Evolutionary conservation across 1,140 invertebrate species (phyloP).

Genomic region (Saccostrea glomerata): DNA sequence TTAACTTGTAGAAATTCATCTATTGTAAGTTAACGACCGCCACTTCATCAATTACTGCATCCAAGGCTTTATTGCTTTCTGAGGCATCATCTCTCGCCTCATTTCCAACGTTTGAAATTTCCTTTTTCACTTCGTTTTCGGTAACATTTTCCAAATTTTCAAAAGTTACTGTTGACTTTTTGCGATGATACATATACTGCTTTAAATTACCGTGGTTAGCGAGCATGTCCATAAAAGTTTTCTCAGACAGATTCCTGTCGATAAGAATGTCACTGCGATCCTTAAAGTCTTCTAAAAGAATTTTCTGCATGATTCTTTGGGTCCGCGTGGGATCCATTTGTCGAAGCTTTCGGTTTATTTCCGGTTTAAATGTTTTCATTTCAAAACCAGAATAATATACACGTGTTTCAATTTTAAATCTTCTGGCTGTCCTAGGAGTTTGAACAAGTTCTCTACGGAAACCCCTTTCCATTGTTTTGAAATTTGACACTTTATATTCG

Average conservation of each 20-base stretch:
- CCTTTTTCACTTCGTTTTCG: not conserved
- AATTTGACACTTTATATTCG: slow-evolving; percentile 46
- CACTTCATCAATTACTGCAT: not conserved
- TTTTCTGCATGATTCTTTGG: slow-evolving; percentile 40
- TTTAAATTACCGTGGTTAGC: slow-evolving; percentile 38
- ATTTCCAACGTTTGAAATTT: not conserved
- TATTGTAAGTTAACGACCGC: not conserved
- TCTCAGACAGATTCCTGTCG: slow-evolving; percentile 38
- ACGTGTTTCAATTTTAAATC: slow-evolving; percentile 51
- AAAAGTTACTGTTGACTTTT: slow-evolving; percentile 27
- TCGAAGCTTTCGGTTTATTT: slow-evolving; percentile 42
- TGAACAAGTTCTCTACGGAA: slow-evolving; percentile 43
- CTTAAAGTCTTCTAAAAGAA: slow-evolving; percentile 48
- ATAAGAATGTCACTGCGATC: slow-evolving; percentile 48
- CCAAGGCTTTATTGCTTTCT: not conserved
- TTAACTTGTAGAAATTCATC: not conserved
- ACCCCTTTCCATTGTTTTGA: slow-evolving; percentile 44
- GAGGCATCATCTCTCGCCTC: not conserved
- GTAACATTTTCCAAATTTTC: not conserved
- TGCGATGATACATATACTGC: slow-evolving; percentile 36
- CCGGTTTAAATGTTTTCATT: slow-evolving; percentile 43
- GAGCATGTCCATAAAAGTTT: slow-evolving; percentile 44
- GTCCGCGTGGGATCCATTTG: slow-evolving; percentile 32
- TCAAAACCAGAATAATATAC: slow-evolving; percentile 47
- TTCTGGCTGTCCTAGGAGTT: slow-evolving; percentile 41